Conservation (phyloP, 2,113 vertebrate genomes). For the Platysternon megacephalum region DNA sequence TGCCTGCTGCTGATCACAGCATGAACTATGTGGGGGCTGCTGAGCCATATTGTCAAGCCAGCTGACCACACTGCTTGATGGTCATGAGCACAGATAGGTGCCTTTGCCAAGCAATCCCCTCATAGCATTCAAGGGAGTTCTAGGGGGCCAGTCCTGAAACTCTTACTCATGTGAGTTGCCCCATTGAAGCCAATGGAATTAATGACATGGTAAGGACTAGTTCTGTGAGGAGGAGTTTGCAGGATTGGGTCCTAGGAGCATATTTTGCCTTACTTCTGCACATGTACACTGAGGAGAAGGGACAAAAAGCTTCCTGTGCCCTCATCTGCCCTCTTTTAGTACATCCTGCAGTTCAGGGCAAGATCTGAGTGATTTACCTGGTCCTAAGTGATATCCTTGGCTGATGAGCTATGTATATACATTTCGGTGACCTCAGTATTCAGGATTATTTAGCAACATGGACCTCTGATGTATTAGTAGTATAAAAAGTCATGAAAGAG, state of each 20-base stretch:
- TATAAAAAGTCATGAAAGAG: background rate
- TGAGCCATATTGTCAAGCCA: background rate
- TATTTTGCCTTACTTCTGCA: background rate
- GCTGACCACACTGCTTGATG: background rate
- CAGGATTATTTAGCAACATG: background rate
- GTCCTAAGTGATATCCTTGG: background rate
- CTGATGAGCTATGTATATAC: background rate
- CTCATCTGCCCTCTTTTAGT: background rate
- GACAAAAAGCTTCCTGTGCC: background rate
- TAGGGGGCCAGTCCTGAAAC: background rate
- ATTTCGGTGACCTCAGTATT: background rate
- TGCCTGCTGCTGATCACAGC: background rate
- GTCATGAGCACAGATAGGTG: background rate
- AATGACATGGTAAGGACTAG: background rate
- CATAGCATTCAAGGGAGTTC: background rate
- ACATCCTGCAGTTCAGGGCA: background rate
- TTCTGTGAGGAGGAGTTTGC: background rate
- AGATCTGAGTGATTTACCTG: conserved; percentile 9
- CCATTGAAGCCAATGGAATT: background rate
- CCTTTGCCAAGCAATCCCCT: background rate
- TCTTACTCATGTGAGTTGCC: background rate
- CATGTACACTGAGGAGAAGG: background rate
- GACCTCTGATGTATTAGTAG: background rate
- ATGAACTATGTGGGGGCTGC: background rate
- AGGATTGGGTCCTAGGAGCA: background rate